Percentiles rank a stretch among this genome's conserved stretches.
Evolutionary conservation across 2,888 invertebrate species (phyloP).

Genomic region (Microctonus aethiopoides): DNA sequence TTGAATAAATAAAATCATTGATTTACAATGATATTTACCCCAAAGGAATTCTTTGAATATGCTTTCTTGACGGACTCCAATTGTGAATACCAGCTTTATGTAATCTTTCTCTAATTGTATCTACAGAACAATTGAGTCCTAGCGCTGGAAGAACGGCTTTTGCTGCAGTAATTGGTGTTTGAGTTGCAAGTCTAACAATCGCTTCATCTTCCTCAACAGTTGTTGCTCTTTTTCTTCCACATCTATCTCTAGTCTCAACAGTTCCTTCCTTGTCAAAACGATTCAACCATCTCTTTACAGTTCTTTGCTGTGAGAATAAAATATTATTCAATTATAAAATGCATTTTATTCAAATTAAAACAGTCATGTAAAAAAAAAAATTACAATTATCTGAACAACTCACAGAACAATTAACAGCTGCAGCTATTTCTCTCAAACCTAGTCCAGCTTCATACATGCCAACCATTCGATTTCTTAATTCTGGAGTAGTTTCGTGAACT

Average conservation of each 20-base stretch:
- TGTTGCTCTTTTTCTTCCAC: conserved; percentile 64
- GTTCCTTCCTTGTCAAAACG: conserved; percentile 64
- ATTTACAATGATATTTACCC: conserved; percentile 46
- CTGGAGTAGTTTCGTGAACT: conserved; percentile 65
- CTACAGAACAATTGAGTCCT: conserved; percentile 63
- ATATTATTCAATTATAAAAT: background rate
- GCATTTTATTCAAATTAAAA: background rate
- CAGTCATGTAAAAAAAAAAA: background rate
- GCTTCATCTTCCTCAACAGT: conserved; percentile 63
- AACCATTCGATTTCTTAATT: conserved; percentile 64
- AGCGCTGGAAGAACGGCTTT: conserved; percentile 64
- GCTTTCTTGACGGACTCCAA: conserved; percentile 64
- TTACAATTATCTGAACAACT: too few species aligned
- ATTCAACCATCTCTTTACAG: conserved; percentile 64
- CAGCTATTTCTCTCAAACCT: conserved; percentile 62
- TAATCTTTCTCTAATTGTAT: conserved; percentile 62
- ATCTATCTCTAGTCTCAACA: conserved; percentile 63
- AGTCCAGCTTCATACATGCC: conserved; percentile 66
- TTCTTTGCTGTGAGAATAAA: conserved; percentile 59
- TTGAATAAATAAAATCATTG: conserved; percentile 32
- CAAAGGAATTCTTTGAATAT: conserved; percentile 62
- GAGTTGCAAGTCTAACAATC: conserved; percentile 61
- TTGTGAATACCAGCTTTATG: conserved; percentile 66
- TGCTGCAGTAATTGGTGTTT: conserved; percentile 63
- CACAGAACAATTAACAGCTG: conserved; percentile 64